Conservation (phyloP, 1,140 invertebrate species). For the Zaprionus camerounensis region DNA sequence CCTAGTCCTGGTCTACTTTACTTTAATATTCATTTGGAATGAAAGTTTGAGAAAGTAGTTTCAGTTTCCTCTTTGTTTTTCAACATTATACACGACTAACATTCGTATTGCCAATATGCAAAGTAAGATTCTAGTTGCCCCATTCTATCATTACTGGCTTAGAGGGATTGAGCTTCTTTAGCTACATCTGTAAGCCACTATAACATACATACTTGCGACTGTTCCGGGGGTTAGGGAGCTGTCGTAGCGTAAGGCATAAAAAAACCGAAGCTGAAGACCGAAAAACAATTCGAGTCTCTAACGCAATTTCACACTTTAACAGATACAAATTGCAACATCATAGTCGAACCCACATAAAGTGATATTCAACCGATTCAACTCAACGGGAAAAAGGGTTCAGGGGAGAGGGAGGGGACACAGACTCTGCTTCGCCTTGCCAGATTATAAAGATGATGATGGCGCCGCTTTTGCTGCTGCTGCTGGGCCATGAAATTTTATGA, state of each 20-base stretch:
- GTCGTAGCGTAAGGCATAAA: background rate
- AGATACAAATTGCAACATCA: slow-evolving; percentile 81
- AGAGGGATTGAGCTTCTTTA: no score
- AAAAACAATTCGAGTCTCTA: slow-evolving; percentile 68
- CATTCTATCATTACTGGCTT: no score
- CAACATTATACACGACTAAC: no score
- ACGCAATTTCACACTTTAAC: slow-evolving; percentile 81
- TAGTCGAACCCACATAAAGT: slow-evolving; percentile 51
- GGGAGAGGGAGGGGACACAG: background rate
- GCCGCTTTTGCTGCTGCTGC: slow-evolving; percentile 32
- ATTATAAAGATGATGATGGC: slow-evolving; percentile 78
- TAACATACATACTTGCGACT: background rate
- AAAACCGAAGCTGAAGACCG: slow-evolving; percentile 24
- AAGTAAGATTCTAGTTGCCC: no score
- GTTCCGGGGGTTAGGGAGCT: background rate
- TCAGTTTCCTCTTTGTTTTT: no score
- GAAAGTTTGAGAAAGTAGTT: no score
- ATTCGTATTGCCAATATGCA: no score
- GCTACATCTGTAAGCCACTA: background rate
- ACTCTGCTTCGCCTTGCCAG: slow-evolving; percentile 49
- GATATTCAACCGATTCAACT: slow-evolving; percentile 22
- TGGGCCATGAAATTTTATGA: slow-evolving; percentile 73
- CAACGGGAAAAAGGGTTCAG: background rate
- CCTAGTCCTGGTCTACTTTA: no score
- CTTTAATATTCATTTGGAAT: no score